Evolutionary conservation across 2,113 vertebrate species (phyloP).

Genomic region (Toxostoma redivivum): DNA sequence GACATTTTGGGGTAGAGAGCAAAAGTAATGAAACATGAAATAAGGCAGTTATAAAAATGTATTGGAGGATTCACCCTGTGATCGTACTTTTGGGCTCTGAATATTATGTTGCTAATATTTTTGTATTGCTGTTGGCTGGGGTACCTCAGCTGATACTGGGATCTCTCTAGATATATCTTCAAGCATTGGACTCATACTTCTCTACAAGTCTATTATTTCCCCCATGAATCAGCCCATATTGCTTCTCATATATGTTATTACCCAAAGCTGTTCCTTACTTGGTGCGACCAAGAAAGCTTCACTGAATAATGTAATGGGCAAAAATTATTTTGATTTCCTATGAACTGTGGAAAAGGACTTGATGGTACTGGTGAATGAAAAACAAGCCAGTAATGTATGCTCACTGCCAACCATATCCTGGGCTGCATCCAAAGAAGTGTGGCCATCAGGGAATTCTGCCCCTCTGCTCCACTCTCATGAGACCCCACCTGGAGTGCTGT

Average conservation of each 20-base stretch:
- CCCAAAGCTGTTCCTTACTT: neutral
- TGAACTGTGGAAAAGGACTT: neutral
- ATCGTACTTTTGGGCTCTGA: neutral
- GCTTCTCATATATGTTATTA: neutral
- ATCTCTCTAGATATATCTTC: neutral
- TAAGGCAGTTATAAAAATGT: neutral
- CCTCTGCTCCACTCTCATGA: neutral
- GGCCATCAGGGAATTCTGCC: neutral
- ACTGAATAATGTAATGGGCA: neutral
- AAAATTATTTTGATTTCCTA: neutral
- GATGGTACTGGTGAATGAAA: neutral
- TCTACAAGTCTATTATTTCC: neutral
- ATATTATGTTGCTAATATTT: neutral
- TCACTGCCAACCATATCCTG: fast-evolving
- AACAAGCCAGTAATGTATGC: fast-evolving
- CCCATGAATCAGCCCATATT: neutral
- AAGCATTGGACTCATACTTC: neutral
- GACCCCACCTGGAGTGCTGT: neutral
- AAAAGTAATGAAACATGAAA: neutral
- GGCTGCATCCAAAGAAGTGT: neutral
- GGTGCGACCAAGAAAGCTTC: neutral
- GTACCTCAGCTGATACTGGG: neutral
- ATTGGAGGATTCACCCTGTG: neutral
- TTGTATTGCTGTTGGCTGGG: neutral
- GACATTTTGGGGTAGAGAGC: neutral